Evolutionary conservation across 1,140 invertebrate species (phyloP).

Genomic region (Leptonema lineaticorne): DNA sequence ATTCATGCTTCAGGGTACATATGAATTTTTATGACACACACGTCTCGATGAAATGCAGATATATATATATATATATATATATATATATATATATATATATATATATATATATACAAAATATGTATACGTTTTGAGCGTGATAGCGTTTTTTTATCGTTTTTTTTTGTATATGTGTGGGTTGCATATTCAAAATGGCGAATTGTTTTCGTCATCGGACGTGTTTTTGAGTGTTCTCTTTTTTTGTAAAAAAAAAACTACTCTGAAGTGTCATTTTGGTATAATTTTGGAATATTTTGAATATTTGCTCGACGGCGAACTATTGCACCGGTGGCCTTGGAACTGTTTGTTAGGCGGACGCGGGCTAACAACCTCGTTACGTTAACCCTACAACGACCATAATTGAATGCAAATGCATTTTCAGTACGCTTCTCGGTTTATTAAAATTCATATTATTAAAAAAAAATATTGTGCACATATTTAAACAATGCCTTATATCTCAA

Average conservation of each 20-base stretch:
- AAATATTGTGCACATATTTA: background rate
- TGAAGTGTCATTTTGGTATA: constrained; percentile 5
- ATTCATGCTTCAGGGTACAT: background rate
- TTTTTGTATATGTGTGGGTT: no score
- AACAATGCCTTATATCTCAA: no score
- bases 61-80: no score
- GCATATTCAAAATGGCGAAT: no score
- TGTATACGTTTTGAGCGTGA: no score
- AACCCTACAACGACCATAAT: constrained; percentile 19
- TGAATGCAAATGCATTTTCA: background rate
- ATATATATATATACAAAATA: no score
- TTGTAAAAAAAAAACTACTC: constrained; percentile 4
- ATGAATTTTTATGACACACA: background rate
- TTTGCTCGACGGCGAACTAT: constrained; percentile 30
- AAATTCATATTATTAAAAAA: background rate
- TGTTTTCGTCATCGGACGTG: no score
- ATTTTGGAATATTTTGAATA: constrained; percentile 37
- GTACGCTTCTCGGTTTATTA: background rate
- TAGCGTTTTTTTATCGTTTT: no score
- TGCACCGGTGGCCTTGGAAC: constrained; percentile 41
- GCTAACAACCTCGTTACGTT: constrained; percentile 41
- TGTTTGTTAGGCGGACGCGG: constrained; percentile 31
- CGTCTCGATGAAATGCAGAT: background rate
- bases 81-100: no score
- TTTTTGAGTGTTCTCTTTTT: constrained; percentile 2